Base-by-base conservation (phyloP, 2,797 vertebrate genomes). In the Dermochelys coriacea region DNA sequence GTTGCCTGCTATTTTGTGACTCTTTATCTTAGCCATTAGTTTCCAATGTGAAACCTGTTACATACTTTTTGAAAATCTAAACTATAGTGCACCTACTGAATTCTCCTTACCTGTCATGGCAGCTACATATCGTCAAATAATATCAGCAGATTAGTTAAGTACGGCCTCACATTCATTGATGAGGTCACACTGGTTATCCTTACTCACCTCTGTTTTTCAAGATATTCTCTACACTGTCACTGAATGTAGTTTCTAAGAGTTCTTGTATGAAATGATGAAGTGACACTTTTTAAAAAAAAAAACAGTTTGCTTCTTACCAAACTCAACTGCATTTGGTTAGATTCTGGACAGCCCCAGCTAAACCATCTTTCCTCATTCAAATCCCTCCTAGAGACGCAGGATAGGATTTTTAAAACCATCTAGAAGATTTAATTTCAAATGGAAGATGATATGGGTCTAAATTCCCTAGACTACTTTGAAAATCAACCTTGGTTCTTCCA, bases 361-460 rank as follows among this genome's bases (percentile, higher is more conserved):
- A 47, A 75, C 10, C 15, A 80, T n/a, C 82, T 83, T 5, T 41
- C 12, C 47, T 51, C 37, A n/a, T 85, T 18, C 47, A 55, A 88
- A 50, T 82, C 84, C 49, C 11, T 51, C 80, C 52, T 52, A 25
- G 71, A 84, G 41, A 80, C 51, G 45, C 79, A 11, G 21, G 41
- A 21, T 85, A 55, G 71, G 14, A 1, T 68, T 55, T 75, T 45
- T 37, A 25, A 82, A 51, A 52, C 37, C 27, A 29, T n/a, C 68
- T 6, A 82, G 29, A 41, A 61, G 6, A 34, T 5, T 37, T 55
- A 9, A 12, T 25, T 80, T 49, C 12, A 41, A n/a, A 52, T 31
- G 6, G 83, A 29, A 80, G 25, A 25, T 8, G 23, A 54, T 12
- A 21, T 0, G 5, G 37, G 31, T 29, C 47, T n/a, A 5, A 2